Conservation (phyloP, 2,797 vertebrate species). For the Mergus octosetaceus region DNA sequence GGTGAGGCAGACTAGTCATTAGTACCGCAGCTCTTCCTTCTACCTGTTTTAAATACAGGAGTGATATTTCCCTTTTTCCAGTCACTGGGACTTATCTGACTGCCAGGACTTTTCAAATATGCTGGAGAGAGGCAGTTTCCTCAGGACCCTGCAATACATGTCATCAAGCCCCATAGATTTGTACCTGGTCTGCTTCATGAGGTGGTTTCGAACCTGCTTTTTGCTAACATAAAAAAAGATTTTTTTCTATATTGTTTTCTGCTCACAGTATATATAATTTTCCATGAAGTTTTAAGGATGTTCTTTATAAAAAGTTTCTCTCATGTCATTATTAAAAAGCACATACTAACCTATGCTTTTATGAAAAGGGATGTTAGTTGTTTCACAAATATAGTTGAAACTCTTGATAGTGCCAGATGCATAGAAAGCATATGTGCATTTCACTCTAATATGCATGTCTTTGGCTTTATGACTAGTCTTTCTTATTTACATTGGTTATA, state of each 20-base stretch:
- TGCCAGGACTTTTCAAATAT: too few relatives aligned
- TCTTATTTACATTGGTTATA: background rate
- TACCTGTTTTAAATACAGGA: too few relatives aligned
- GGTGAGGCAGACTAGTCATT: too few relatives aligned
- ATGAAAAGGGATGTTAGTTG: background rate
- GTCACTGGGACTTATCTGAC: too few relatives aligned
- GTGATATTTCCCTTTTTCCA: too few relatives aligned
- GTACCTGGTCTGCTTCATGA: too few relatives aligned
- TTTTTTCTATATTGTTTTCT: background rate
- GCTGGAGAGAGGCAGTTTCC: too few relatives aligned
- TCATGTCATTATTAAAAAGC: background rate
- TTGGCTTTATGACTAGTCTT: background rate
- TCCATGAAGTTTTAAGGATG: background rate
- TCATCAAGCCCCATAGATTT: too few relatives aligned
- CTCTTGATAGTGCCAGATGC: background rate
- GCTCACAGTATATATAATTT: background rate
- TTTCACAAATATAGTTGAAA: background rate
- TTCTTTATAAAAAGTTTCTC: background rate
- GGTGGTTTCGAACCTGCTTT: too few relatives aligned
- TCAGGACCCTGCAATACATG: too few relatives aligned
- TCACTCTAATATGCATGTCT: background rate
- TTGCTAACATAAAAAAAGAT: background rate
- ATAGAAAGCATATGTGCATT: background rate
- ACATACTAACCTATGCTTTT: background rate
- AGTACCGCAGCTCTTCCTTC: too few relatives aligned